A percentile compares a stretch with the other conserved stretches of the same genome.
Conservation (phyloP, 2,888 invertebrate species). For the Rugalucina vietnamica region DNA sequence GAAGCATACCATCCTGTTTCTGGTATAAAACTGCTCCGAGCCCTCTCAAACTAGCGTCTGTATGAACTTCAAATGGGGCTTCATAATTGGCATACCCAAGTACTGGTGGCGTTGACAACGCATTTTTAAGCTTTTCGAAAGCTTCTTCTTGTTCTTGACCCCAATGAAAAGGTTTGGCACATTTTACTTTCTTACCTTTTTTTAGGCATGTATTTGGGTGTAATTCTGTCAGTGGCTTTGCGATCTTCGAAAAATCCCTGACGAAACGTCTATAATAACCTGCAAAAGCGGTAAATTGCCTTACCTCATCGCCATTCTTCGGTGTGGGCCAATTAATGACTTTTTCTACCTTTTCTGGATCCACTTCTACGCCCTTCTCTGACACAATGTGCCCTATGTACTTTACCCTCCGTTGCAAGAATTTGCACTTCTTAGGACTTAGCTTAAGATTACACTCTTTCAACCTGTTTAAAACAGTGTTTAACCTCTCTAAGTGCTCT, state of each 20-base stretch:
- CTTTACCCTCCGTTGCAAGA: conserved; percentile 28
- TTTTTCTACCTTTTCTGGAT: conserved; percentile 13
- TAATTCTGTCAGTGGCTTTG: conserved; percentile 43
- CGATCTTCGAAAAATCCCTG: conserved; percentile 41
- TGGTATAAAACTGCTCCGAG: conserved; percentile 50
- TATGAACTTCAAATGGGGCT: conserved; percentile 34
- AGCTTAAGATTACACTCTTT: conserved; percentile 41
- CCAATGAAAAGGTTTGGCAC: conserved; percentile 23
- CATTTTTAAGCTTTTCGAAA: conserved; percentile 19
- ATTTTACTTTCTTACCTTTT: conserved; percentile 6
- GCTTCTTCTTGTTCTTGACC: conserved; percentile 11
- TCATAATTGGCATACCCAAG: conserved; percentile 24
- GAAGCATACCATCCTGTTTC: conserved; percentile 17
- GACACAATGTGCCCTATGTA: conserved; percentile 51
- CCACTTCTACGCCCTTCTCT: conserved; percentile 2
- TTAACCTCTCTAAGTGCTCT: conserved; percentile 39
- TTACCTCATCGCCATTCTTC: not conserved
- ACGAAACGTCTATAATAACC: conserved; percentile 44
- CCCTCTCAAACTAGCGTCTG: conserved; percentile 13
- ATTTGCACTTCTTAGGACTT: conserved; percentile 36
- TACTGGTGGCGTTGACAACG: conserved; percentile 21
- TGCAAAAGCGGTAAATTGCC: conserved; percentile 5
- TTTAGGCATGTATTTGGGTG: conserved; percentile 21
- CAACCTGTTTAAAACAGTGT: conserved; percentile 27
- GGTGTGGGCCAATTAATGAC: conserved; percentile 27